A percentile compares a stretch with the other conserved stretches of the same genome.
Evolutionary conservation across 2,888 invertebrate genomes (phyloP).

Genomic region (Caenorhabditis virilis): DNA sequence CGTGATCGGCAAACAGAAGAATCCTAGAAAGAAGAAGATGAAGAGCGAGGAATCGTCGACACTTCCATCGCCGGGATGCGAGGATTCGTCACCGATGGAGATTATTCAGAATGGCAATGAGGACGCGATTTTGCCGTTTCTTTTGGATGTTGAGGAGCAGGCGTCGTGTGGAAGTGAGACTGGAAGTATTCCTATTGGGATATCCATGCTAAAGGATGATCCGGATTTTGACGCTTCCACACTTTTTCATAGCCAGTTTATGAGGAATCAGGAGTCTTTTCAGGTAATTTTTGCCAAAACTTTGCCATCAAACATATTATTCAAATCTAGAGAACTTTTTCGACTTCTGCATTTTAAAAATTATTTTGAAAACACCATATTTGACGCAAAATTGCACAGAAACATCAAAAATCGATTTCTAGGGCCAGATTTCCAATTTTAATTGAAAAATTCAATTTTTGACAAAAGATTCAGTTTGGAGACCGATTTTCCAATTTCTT

Average conservation of each 20-base stretch:
- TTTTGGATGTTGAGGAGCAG: conserved; percentile 59
- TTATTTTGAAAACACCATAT: too few species aligned
- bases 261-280: conserved; percentile 38
- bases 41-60: conserved; percentile 54
- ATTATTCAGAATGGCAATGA: too few species aligned
- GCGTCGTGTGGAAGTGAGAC: conserved; percentile 27
- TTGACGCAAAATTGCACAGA: too few species aligned
- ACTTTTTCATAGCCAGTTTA: conserved; percentile 52
- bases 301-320: too few species aligned
- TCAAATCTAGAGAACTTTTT: not conserved
- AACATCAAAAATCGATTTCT: too few species aligned
- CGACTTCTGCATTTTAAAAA: too few species aligned
- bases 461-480: too few species aligned
- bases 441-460: too few species aligned
- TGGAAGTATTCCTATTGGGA: conserved; percentile 22
- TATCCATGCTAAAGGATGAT: conserved; percentile 54
- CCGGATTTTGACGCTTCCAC: conserved; percentile 57
- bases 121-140: conserved; percentile 52
- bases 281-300: conserved; percentile 26
- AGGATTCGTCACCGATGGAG: conserved; percentile 19
- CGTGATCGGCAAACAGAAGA: conserved; percentile 67
- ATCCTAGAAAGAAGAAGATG: conserved; percentile 63
- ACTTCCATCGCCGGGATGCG: conserved; percentile 56
- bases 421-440: too few species aligned
- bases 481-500: too few species aligned